Evolutionary conservation across 2,797 vertebrate genomes (phyloP).

Genomic region (Chelmon rostratus): DNA sequence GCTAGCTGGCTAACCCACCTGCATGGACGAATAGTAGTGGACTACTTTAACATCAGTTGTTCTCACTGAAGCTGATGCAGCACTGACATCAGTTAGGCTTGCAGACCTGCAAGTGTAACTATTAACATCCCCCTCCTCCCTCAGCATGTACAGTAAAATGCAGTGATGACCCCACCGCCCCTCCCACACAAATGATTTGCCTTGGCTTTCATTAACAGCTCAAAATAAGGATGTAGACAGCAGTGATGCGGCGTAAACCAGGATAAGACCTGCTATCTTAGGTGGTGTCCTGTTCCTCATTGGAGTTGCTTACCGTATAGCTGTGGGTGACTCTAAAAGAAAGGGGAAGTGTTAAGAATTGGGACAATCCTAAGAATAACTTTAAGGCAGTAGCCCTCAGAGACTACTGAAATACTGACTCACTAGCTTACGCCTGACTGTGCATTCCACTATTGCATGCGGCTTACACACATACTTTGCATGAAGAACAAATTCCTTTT

Average conservation of each 20-base stretch:
- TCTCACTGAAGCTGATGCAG: neutral
- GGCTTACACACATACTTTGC: neutral
- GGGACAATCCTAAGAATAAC: neutral
- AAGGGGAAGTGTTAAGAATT: neutral
- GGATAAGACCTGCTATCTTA: neutral
- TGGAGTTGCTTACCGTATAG: neutral
- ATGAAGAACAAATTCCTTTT: neutral
- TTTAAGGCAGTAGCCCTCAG: neutral
- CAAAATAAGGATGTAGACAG: neutral
- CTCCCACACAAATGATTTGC: neutral
- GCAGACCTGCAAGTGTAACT: neutral
- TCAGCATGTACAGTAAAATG: neutral
- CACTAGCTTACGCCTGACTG: neutral
- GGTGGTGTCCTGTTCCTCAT: neutral
- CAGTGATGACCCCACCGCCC: neutral
- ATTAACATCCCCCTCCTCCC: neutral
- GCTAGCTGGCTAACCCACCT: constrained; percentile 28
- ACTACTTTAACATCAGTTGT: neutral
- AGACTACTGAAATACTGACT: constrained; percentile 5
- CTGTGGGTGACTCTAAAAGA: neutral
- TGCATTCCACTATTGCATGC: neutral
- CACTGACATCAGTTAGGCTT: neutral
- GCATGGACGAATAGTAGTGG: neutral
- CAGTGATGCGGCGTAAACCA: neutral
- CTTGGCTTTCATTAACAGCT: neutral